A percentile compares a stretch with the other conserved stretches of the same genome.
phyloP scores from a whole-genome alignment of 1,140 invertebrate species.

The Drosophila rufa region DNA sequence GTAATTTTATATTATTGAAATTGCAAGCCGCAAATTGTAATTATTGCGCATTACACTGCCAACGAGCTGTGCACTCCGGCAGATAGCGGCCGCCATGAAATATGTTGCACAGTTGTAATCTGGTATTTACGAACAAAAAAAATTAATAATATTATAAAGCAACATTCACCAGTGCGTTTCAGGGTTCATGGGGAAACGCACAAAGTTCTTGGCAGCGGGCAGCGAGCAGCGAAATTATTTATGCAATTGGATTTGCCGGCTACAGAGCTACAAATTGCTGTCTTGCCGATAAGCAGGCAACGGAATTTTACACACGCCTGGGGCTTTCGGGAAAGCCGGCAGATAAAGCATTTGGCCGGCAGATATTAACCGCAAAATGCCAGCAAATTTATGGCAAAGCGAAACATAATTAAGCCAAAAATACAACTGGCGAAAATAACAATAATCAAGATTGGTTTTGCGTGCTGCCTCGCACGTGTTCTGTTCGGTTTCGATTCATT shows the following conservation, averaged over 20 bases:
- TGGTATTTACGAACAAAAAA: constrained; percentile 69
- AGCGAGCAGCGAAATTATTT: constrained; percentile 59
- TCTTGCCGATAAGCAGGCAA: constrained; percentile 70
- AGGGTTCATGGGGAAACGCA: constrained; percentile 8
- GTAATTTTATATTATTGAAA: constrained; percentile 85
- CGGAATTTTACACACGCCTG: constrained; percentile 50
- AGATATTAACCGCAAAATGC: constrained; percentile 67
- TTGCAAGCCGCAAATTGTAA: constrained; percentile 81
- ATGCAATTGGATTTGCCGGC: constrained; percentile 72
- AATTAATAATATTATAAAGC: constrained; percentile 73
- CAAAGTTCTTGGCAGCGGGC: constrained; percentile 16
- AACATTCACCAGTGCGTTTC: constrained; percentile 46
- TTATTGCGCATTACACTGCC: constrained; percentile 64
- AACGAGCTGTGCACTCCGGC: constrained; percentile 24
- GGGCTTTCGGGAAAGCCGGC: constrained; percentile 29
- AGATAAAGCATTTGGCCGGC: constrained; percentile 46
- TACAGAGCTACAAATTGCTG: constrained; percentile 64
- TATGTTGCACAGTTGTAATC: constrained; percentile 79
- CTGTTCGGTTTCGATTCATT: constrained; percentile 31
- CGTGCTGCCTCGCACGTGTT: constrained; percentile 15
- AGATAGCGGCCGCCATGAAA: constrained; percentile 45
- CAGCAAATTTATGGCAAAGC: constrained; percentile 63
- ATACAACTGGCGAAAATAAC: constrained; percentile 50
- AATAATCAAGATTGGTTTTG: constrained; percentile 66
- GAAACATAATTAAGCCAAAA: constrained; percentile 72